Base-by-base conservation (phyloP, 2,888 invertebrate genomes). In the Xanthia togata region DNA sequence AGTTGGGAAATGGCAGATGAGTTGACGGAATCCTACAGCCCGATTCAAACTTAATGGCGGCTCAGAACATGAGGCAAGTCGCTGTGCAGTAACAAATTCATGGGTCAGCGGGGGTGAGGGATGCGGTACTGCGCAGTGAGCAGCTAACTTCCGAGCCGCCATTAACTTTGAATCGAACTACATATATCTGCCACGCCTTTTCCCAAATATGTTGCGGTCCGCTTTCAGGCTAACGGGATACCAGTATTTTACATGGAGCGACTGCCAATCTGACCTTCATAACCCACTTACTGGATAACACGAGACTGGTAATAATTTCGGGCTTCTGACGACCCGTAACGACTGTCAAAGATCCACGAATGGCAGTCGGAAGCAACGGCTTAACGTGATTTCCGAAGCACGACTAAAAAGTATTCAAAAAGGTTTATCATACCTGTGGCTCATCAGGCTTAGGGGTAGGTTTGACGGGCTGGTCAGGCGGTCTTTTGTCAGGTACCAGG, bases 381-480 rank as follows among this genome's bases (percentile, higher is more conserved):
- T 47, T 26, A 26, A 31, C 14, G 23, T 53, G 41, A 6, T 44
- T 17, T n/a, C 31, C 23, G 9, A 70, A 4, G 1, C n/a, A 44
- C 47, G 26, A n/a, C 0, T 0, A 38, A 47, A 53, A 20, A 17
- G 5, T 38, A 8, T 23, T 31, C 31, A 35, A 35, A 57, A 26
- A 31, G 2, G 0, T 1, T 23, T 55, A 1, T 50, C 79, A 9
- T 88, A 92, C 91, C 87, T 77, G 68, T 14, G 85, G 82, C 35
- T 89, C 85, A 8, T 89, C 82, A 0, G 90, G 87, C 0, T 91
- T 89, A 0, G 95, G 95, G 0, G 83, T 73, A 0, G 95, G 94
- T 0, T 92, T 94, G 78, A 93, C 91, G 0, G 95, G 95, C 76
- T 94, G 85, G 2, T 90, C 89, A 0, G 90, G 87, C 0, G 88